A percentile compares a stretch with the other conserved stretches of the same genome.
phyloP scores from a whole-genome alignment of 2,113 vertebrate genomes.

The Pseudonaja textilis region DNA sequence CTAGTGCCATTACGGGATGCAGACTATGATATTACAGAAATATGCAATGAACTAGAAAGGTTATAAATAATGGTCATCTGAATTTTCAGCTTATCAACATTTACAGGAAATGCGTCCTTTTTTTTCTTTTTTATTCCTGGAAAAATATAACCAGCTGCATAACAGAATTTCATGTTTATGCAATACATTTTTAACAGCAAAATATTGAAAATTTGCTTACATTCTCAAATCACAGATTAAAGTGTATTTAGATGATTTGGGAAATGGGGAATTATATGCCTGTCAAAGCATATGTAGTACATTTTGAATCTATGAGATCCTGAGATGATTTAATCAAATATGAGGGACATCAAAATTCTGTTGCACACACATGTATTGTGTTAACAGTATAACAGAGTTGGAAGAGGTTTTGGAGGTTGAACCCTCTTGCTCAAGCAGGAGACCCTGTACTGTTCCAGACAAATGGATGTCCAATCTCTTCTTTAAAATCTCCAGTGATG shows the following conservation, averaged over 20 bases:
- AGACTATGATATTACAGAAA: not conserved
- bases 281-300: not conserved
- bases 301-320: conserved; percentile 8
- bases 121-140: not conserved
- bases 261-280: not conserved
- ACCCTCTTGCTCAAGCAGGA: not conserved
- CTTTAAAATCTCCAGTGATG: not conserved
- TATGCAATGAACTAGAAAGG: not conserved
- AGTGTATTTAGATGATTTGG: conserved; percentile 19
- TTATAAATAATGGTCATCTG: not conserved
- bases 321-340: not conserved
- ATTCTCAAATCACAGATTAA: not conserved
- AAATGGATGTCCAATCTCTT: not conserved
- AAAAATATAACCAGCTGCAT: not conserved
- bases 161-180: not conserved
- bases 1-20: not conserved
- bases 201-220: not conserved
- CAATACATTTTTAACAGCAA: not conserved
- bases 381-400: not conserved
- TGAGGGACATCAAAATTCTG: not conserved
- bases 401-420: not conserved
- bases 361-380: not conserved
- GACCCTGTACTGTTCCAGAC: not conserved
- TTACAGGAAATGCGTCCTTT: not conserved
- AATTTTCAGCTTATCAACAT: not conserved